phyloP scores from a whole-genome alignment of 1,140 invertebrate species.

The Sipha flava region DNA sequence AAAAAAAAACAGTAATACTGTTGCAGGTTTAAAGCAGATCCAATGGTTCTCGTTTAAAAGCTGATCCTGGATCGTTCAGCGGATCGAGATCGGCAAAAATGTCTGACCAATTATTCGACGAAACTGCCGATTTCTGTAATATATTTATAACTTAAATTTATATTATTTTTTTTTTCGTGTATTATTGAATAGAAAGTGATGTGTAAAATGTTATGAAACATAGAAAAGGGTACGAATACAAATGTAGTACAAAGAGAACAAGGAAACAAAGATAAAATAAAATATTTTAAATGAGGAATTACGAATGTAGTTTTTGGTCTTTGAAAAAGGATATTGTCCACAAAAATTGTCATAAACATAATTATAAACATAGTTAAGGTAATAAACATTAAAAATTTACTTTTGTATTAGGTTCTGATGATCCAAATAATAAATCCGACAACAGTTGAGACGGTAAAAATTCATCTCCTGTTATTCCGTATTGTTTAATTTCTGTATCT shows the following conservation, averaged over 20 bases:
- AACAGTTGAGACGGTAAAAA: slow-evolving; percentile 20
- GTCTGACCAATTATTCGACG: slow-evolving; percentile 53
- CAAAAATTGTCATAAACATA: no score
- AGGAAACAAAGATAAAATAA: no score
- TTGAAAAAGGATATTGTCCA: no score
- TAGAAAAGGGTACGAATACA: no score
- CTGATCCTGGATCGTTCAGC: slow-evolving; percentile 51
- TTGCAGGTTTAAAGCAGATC: not conserved
- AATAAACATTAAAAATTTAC: not conserved
- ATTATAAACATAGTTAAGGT: no score
- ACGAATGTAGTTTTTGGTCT: no score
- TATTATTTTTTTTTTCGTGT: not conserved
- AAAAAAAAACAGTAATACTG: not conserved
- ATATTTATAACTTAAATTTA: not conserved
- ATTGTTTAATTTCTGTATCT: not conserved
- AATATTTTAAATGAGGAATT: no score
- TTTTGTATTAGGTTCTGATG: not conserved
- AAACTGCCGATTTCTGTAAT: not conserved
- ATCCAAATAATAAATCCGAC: not conserved
- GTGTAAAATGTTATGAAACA: no score
- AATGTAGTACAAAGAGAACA: no score
- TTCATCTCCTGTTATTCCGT: not conserved
- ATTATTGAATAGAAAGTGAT: no score
- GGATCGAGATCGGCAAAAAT: slow-evolving; percentile 62
- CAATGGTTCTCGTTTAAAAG: not conserved